A percentile compares a stretch with the other conserved stretches of the same genome.
Conservation (phyloP, 2,113 vertebrate genomes). For the Salminus brasiliensis region DNA sequence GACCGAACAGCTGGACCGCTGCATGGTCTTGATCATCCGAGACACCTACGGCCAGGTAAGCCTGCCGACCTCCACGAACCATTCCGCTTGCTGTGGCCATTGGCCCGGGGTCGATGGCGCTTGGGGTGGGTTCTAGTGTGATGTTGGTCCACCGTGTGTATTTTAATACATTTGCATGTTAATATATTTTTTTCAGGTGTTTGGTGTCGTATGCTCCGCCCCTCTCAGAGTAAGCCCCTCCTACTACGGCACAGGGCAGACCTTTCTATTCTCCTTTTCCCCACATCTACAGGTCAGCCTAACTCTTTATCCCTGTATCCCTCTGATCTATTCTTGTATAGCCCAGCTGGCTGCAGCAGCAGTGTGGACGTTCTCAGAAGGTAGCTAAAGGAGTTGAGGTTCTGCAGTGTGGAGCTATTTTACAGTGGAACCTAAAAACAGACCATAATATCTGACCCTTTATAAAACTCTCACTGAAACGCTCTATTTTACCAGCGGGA, state of each 20-base stretch:
- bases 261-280: conserved; percentile 78
- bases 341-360: too few species aligned
- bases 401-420: too few species aligned
- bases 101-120: too few species aligned
- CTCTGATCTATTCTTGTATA: background rate
- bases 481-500: too few species aligned
- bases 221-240: conserved; percentile 66
- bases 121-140: too few species aligned
- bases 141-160: background rate
- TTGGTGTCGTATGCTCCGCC: conserved; percentile 73
- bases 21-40: conserved; percentile 67
- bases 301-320: background rate
- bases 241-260: conserved; percentile 80
- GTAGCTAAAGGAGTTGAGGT: too few species aligned
- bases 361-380: too few species aligned
- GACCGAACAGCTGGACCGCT: conserved; percentile 64
- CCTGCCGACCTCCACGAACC: background rate
- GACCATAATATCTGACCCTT: too few species aligned
- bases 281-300: conserved; percentile 75
- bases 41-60: conserved; percentile 71
- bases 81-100: too few species aligned
- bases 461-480: too few species aligned
- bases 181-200: conserved; percentile 68
- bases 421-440: too few species aligned
- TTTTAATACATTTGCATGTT: background rate